Evolutionary conservation across 2,113 vertebrate species (phyloP).

Genomic region (Fregetta grallaria): DNA sequence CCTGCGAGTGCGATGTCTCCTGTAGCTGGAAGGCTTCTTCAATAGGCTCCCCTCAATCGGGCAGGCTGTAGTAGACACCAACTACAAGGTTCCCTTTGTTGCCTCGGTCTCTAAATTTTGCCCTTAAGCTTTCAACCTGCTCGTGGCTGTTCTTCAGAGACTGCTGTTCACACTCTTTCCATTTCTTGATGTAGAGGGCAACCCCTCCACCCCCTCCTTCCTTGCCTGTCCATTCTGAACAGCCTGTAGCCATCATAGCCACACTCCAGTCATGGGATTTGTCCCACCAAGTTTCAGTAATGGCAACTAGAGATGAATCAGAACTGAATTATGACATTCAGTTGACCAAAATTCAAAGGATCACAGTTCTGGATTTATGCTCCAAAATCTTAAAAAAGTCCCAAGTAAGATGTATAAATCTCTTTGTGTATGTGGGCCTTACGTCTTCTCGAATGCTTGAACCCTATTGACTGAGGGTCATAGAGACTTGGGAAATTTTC

Average conservation of each 20-base stretch:
- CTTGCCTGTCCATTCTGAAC: background rate
- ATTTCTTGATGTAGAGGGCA: background rate
- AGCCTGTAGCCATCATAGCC: background rate
- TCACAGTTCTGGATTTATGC: background rate
- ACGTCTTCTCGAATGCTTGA: background rate
- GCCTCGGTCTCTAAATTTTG: background rate
- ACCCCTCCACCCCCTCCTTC: background rate
- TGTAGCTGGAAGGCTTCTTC: no score
- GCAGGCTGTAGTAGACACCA: background rate
- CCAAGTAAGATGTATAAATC: background rate
- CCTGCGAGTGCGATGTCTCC: no score
- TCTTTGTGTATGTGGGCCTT: background rate
- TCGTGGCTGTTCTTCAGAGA: background rate
- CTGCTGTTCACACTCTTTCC: background rate
- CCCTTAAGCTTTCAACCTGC: background rate
- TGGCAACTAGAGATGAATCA: background rate
- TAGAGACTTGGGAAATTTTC: background rate
- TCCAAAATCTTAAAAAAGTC: background rate
- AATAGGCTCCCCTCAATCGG: no score
- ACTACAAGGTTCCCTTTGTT: background rate
- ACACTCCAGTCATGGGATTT: no score
- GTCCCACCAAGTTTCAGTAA: background rate
- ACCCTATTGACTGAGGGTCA: background rate
- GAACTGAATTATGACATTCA: background rate
- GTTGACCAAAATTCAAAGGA: background rate